Evolutionary conservation across 1,140 invertebrate genomes (phyloP), one percentile per base, ranked within the genome.

Genomic region (Hestina assimilis): DNA sequence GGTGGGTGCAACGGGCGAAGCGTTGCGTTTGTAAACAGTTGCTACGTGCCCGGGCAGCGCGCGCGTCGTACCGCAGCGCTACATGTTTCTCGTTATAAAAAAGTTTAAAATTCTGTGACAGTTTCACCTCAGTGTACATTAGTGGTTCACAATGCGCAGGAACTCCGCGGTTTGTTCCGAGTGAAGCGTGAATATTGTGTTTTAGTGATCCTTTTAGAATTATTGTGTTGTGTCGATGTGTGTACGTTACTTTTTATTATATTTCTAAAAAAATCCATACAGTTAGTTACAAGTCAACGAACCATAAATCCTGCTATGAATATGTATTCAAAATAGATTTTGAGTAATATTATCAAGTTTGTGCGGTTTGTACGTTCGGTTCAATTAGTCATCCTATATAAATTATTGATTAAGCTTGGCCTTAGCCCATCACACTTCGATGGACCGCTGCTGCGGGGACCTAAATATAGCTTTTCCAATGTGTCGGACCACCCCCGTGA

Each of bases 341-440:
- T n/a, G n/a, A n/a, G n/a, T n/a, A n/a, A n/a, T n/a, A n/a, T n/a
- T n/a, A n/a, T n/a, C n/a, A 35, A 8, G 14, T 35, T 7, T 15
- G 9, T 35, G n/a, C 4, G 12, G 12, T 15, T 14, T 15, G 6
- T 15, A n/a, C n/a, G 15, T 38, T 14, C 2, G 0, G 15, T 33
- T 9, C 14, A 38, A 38, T 38, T 38, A 38, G 7, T 38, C 7
- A 9, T 38, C 15, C n/a, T n/a, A 23, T 14, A 11, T 48, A 35
- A 33, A n/a, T 14, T 78, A 83, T 83, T 73, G 82, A 79, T 83
- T 82, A 66, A 48, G n/a, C 66, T 47, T 79, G 73, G 68, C 74
- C 78, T 73, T 78, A 76, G 67, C 68, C 71, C 68, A 75, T 78
- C 70, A 83, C 79, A 82, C 79, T 67, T 77, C 78, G 69, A 26